A percentile compares a stretch with the other conserved stretches of the same genome.
Conservation (phyloP, 2,888 invertebrate genomes). For the Mythimna pallens region DNA sequence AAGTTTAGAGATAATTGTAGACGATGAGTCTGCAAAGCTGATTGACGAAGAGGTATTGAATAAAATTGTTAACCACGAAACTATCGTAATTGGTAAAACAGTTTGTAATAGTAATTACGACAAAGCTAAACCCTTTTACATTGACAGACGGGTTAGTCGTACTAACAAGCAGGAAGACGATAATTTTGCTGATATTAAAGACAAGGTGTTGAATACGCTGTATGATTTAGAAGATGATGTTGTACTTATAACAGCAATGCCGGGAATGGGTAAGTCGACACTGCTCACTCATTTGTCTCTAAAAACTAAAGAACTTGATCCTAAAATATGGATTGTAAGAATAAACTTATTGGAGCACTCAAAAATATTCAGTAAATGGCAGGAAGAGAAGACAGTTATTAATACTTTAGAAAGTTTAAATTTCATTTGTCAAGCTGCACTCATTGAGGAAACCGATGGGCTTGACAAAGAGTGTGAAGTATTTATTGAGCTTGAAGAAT, state of each 20-base stretch:
- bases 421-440: slow-evolving; percentile 20
- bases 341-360: slow-evolving; percentile 39
- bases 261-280: slow-evolving; percentile 3
- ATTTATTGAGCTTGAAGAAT: slow-evolving; percentile 7
- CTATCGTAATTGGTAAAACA: slow-evolving; percentile 10
- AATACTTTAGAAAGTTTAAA: slow-evolving; percentile 22
- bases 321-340: slow-evolving; percentile 43
- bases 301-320: slow-evolving; percentile 11
- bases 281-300: neutral
- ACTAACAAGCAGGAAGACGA: neutral
- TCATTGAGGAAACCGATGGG: neutral
- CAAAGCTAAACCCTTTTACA: slow-evolving; percentile 17
- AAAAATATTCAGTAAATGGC: neutral
- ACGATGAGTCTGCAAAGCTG: slow-evolving; percentile 3
- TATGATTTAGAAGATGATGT: slow-evolving; percentile 25
- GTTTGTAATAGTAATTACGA: slow-evolving; percentile 2
- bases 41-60: slow-evolving; percentile 30
- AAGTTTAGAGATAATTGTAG: slow-evolving; percentile 28
- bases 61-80: slow-evolving; percentile 35
- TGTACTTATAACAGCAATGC: neutral
- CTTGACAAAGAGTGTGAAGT: neutral
- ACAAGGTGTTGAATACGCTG: slow-evolving; percentile 27
- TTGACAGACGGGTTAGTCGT: slow-evolving; percentile 25
- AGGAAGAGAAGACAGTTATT: neutral
- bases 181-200: neutral